phyloP scores from a whole-genome alignment of 1,140 invertebrate genomes.

The Polypedilum vanderplanki region DNA sequence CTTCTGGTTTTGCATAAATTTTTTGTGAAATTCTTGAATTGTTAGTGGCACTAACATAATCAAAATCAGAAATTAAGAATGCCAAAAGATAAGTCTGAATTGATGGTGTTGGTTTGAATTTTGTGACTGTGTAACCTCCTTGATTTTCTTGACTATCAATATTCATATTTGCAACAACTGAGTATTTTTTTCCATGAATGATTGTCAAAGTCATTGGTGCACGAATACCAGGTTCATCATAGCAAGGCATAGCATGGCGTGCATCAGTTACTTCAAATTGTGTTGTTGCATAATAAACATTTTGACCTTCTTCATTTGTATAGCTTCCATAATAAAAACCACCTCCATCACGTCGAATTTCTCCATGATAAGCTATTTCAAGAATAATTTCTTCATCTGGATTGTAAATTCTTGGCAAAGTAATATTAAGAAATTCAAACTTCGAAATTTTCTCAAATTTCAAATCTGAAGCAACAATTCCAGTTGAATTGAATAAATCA shows the following conservation, averaged over 20 bases:
- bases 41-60: conserved; percentile 30
- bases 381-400: conserved; percentile 42
- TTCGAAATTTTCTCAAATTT: not conserved
- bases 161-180: conserved; percentile 70
- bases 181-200: conserved; percentile 50
- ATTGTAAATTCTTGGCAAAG: conserved; percentile 30
- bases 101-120: not conserved
- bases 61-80: conserved; percentile 38
- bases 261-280: conserved; percentile 78
- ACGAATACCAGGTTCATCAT: conserved; percentile 81
- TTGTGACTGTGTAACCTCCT: not conserved
- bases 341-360: conserved; percentile 39
- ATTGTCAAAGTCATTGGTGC: conserved; percentile 66
- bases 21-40: not conserved
- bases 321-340: conserved; percentile 60
- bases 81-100: conserved; percentile 41
- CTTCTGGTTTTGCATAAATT: conserved; percentile 34
- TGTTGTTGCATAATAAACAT: conserved; percentile 57
- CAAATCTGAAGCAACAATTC: conserved; percentile 34
- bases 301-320: conserved; percentile 35
- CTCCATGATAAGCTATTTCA: conserved; percentile 33
- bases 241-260: conserved; percentile 77
- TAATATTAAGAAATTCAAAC: not conserved
- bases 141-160: conserved; percentile 28
- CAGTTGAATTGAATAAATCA: conserved; percentile 32